Evolutionary conservation across 1,140 invertebrate genomes (phyloP).

Genomic region (Trissolcus basalis): DNA sequence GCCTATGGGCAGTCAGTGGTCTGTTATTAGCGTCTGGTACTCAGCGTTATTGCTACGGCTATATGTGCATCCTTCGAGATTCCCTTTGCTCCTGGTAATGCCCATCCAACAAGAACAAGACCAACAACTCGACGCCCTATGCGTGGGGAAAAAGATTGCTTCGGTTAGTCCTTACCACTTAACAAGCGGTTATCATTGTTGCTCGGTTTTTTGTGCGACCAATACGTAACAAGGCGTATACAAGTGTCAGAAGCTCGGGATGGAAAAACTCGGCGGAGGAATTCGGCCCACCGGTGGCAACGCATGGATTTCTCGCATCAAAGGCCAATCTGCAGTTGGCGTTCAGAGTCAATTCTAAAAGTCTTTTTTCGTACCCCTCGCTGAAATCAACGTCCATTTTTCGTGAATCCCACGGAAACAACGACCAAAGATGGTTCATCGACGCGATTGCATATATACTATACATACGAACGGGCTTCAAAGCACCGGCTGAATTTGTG

Average conservation of each 20-base stretch:
- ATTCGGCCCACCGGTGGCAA: no score
- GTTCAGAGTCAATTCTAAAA: no score
- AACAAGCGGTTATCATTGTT: slow-evolving; percentile 4
- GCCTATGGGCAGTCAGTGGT: slow-evolving; percentile 75
- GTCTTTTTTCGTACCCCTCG: no score
- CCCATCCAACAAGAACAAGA: slow-evolving; percentile 58
- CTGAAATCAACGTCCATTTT: neutral
- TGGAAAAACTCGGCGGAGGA: no score
- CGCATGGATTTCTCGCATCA: neutral
- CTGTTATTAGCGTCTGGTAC: slow-evolving; percentile 77
- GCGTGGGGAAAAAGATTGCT: slow-evolving; percentile 38
- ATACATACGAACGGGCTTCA: slow-evolving; percentile 60
- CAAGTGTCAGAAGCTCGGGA: no score
- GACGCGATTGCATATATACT: slow-evolving; percentile 48
- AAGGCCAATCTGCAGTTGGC: neutral
- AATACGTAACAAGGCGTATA: no score
- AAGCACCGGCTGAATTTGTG: slow-evolving; percentile 52
- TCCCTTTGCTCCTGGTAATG: slow-evolving; percentile 57
- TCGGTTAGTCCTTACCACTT: neutral
- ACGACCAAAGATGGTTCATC: slow-evolving; percentile 70
- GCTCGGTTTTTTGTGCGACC: neutral
- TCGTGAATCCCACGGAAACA: slow-evolving; percentile 13
- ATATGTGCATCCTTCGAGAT: slow-evolving; percentile 64
- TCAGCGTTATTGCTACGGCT: slow-evolving; percentile 74
- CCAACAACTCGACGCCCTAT: slow-evolving; percentile 70